Base-by-base conservation (phyloP, 2,888 invertebrate genomes). In the Eilema depressum region DNA sequence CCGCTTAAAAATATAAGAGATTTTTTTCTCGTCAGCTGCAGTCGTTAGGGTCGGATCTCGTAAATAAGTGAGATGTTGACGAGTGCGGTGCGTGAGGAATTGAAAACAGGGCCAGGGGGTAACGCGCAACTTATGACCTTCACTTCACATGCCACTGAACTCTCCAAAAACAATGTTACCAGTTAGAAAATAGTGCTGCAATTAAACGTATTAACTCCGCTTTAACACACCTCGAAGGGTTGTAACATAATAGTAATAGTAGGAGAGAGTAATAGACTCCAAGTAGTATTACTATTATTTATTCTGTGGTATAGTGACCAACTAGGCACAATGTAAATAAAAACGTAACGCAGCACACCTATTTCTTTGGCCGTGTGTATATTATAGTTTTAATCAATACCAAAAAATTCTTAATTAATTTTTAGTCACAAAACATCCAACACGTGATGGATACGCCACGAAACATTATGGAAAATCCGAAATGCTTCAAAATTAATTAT, bases 51-150 rank as follows among this genome's bases (percentile, higher is more conserved):
- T 81, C 75, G 79, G 82, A 83, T 86, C 88, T 92, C 94, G 90
- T 94, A 94, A 94, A 94, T 92, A 94, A 94, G 92, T 93, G 88
- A 92, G 91, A 91, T 91, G 92, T 92, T 90, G 92, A 92, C 89
- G 92, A 92, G 91, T 87, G 83, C 71, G 61, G 76, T 89, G 91
- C 88, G 89, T 59, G 74, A 78, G 73, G 94, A 93, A 94, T 94
- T 87, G 89, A 89, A 92, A 94, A 86, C 83, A 85, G 69, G 60
- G 65, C 68, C 66, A 66, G 63, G 41, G 67, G 59, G 62, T 28
- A 66, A 37, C 69, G 63, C 57, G 63, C 25, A 63, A 78, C 73
- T 75, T 81, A 77, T 75, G 71, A 76, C 73, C 68, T 37, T 69
- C 70, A 66, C 62, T 57, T 65, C 71, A 61, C 71, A 66, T 72